These are phyloP conservation scores for Chironomus tentans DNA, from an alignment of 2,888 invertebrate genomes.

Conservation along the genomic window DNA sequence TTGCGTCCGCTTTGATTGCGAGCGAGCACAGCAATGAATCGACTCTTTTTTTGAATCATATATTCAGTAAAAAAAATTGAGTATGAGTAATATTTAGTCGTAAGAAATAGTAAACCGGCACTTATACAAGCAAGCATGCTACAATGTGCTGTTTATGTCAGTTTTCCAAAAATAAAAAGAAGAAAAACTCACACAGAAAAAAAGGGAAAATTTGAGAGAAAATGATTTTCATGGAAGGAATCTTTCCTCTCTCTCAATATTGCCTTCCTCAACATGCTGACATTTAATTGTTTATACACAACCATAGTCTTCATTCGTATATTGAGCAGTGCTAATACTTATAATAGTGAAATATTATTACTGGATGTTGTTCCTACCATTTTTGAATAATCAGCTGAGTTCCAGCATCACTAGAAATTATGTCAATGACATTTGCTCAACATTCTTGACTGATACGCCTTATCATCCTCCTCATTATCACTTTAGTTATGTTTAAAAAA, in stretches of 20 bases:
- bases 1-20: slow-evolving; percentile 20
- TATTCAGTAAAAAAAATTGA: too few relatives aligned
- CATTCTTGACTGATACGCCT: too few relatives aligned
- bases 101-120: neutral
- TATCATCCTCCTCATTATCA: too few relatives aligned
- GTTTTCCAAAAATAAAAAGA: neutral
- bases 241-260: neutral
- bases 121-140: neutral
- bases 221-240: neutral
- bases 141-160: neutral
- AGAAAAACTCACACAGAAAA: neutral
- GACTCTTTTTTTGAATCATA: neutral
- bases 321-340: too few relatives aligned
- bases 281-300: neutral
- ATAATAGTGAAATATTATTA: too few relatives aligned
- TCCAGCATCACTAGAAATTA: too few relatives aligned
- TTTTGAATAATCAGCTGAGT: too few relatives aligned
- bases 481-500: too few relatives aligned
- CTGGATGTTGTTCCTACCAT: too few relatives aligned
- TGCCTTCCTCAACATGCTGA: neutral
- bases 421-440: too few relatives aligned
- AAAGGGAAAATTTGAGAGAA: neutral
- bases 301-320: too few relatives aligned
- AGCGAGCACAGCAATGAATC: neutral
- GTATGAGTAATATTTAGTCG: too few relatives aligned